A percentile compares a stretch with the other conserved stretches of the same genome.
phyloP scores from a whole-genome alignment of 2,797 vertebrate species.

The Sciurus carolinensis region DNA sequence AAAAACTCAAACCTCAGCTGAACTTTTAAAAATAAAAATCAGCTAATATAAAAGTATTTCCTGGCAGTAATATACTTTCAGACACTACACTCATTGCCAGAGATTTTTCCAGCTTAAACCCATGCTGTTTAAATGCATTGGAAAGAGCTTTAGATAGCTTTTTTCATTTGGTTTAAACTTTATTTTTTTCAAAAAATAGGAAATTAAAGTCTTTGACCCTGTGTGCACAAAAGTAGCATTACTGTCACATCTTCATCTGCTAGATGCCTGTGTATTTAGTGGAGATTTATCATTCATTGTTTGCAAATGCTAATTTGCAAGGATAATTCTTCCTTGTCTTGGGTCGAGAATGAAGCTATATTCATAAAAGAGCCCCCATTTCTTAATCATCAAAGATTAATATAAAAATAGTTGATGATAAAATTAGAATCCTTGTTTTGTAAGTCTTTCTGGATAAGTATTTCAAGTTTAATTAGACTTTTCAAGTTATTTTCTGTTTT shows the following conservation, averaged over 20 bases:
- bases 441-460: background rate
- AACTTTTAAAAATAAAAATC: conserved; percentile 70
- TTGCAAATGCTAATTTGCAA: background rate
- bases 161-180: conserved; percentile 43
- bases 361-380: background rate
- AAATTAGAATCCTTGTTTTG: conserved; percentile 31
- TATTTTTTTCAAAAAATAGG: background rate
- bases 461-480: conserved; percentile 46
- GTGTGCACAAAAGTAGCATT: background rate
- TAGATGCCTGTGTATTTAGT: background rate
- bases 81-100: conserved; percentile 45
- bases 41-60: conserved; percentile 61
- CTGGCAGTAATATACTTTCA: conserved; percentile 57
- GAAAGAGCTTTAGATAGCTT: conserved; percentile 39
- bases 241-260: background rate
- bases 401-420: conserved; percentile 45
- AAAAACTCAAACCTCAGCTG: conserved; percentile 50
- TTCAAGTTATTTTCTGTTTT: conserved; percentile 33
- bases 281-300: background rate
- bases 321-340: conserved; percentile 10
- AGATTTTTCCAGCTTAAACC: conserved; percentile 60
- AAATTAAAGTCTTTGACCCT: background rate
- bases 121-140: conserved; percentile 50
- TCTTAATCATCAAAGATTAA: conserved; percentile 28
- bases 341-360: background rate